These are phyloP conservation scores for Polypterus bichir DNA, from an alignment of 2,113 vertebrate genomes.

Conservation along the genomic window DNA sequence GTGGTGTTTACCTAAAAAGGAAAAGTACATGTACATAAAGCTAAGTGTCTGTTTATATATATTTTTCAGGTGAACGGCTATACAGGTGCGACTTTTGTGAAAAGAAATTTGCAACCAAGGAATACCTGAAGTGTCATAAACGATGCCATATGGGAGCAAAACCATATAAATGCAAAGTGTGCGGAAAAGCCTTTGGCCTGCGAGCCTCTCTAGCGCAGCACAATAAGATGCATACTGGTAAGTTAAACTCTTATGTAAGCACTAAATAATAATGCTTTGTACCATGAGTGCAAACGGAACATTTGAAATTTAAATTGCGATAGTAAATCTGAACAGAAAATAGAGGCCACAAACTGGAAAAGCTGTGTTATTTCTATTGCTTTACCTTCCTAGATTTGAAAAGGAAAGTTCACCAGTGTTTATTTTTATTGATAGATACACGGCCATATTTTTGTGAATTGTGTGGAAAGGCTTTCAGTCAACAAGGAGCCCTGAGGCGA, in stretches of 20 bases:
- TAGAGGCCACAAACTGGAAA: too few species aligned
- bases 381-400: too few species aligned
- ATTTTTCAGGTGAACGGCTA: conserved; percentile 36
- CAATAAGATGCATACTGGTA: conserved; percentile 42
- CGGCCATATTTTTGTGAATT: conserved; percentile 44
- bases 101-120: conserved; percentile 43
- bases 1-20: too few species aligned
- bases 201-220: conserved; percentile 41
- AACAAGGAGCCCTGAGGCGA: conserved; percentile 40
- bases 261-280: too few species aligned
- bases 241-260: neutral
- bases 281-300: too few species aligned
- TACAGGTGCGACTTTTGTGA: conserved; percentile 37
- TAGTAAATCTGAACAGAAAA: too few species aligned
- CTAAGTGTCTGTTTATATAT: neutral
- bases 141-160: conserved; percentile 41
- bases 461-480: conserved; percentile 41
- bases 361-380: too few species aligned
- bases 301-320: too few species aligned
- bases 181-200: conserved; percentile 38
- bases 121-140: conserved; percentile 44
- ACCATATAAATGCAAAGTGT: conserved; percentile 34
- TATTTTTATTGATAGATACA: conserved; percentile 21
- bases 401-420: neutral
- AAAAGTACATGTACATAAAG: too few species aligned